These are phyloP conservation scores for Leptestheria dahalacensis DNA, from an alignment of 1,140 invertebrate species.

Conservation along the genomic window DNA sequence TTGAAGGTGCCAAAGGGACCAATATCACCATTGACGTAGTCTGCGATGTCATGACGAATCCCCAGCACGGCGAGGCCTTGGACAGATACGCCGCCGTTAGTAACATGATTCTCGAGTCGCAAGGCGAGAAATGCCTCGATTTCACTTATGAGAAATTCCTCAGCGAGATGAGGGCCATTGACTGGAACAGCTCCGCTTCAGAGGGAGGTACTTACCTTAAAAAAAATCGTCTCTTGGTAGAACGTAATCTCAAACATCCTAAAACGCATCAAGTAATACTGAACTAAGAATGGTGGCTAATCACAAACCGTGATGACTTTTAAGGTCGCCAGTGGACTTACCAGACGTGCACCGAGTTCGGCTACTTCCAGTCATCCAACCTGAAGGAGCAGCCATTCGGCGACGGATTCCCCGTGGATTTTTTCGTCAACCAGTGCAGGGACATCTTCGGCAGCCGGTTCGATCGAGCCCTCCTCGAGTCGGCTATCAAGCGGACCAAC, in stretches of 20 bases:
- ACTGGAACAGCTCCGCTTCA: constrained; percentile 44
- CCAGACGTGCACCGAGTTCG: constrained; percentile 90
- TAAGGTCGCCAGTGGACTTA: constrained; percentile 76
- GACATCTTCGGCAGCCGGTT: constrained; percentile 55
- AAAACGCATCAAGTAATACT: not conserved
- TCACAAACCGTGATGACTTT: constrained; percentile 15
- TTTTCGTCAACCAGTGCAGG: constrained; percentile 61
- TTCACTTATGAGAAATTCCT: constrained; percentile 68
- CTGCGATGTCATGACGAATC: constrained; percentile 56
- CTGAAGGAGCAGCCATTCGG: constrained; percentile 57
- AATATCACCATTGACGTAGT: constrained; percentile 65
- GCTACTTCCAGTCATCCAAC: constrained; percentile 80
- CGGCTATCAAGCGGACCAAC: constrained; percentile 53
- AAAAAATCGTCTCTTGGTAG: not conserved
- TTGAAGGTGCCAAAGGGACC: constrained; percentile 45
- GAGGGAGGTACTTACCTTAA: constrained; percentile 14
- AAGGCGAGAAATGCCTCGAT: constrained; percentile 63
- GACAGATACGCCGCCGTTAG: constrained; percentile 58
- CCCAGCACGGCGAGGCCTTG: constrained; percentile 38
- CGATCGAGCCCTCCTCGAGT: constrained; percentile 34
- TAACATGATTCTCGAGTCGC: constrained; percentile 45
- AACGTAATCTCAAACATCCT: not conserved
- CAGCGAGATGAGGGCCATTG: constrained; percentile 45
- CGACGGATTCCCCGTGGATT: constrained; percentile 55
- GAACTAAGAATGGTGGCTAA: too few relatives aligned